Conservation (phyloP, 2,888 invertebrate genomes). For the Dusona sp. region DNA sequence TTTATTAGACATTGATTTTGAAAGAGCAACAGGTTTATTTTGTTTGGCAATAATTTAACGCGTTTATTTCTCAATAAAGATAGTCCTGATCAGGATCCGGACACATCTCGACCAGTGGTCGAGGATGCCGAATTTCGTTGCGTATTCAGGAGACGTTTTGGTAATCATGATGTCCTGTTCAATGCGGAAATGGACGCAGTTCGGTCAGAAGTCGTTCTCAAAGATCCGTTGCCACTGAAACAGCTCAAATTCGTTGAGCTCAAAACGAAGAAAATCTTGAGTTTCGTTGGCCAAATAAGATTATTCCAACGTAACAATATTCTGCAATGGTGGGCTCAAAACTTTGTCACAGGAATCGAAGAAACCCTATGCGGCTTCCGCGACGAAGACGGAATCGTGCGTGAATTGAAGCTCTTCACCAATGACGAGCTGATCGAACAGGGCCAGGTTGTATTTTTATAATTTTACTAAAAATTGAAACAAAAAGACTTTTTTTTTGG, state of each 20-base stretch:
- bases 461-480: neutral
- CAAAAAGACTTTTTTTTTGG: neutral
- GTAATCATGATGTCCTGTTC: conserved; percentile 88
- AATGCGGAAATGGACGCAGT: conserved; percentile 92
- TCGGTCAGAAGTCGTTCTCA: conserved; percentile 74
- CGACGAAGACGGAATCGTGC: conserved; percentile 89
- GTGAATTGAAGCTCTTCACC: conserved; percentile 85
- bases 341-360: conserved; percentile 89
- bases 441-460: conserved; percentile 77
- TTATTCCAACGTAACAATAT: conserved; percentile 86
- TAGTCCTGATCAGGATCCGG: conserved; percentile 85
- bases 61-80: conserved; percentile 80
- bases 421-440: conserved; percentile 86
- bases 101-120: conserved; percentile 87
- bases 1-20: too few species aligned
- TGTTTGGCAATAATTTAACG: too few species aligned
- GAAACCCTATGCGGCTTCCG: conserved; percentile 90
- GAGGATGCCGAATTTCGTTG: conserved; percentile 89
- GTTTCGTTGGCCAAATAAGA: conserved; percentile 85
- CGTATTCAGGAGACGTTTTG: conserved; percentile 87
- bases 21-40: too few species aligned
- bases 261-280: conserved; percentile 87
- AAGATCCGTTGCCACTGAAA: conserved; percentile 72
- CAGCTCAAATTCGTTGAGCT: conserved; percentile 88
- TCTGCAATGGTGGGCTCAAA: conserved; percentile 92